Evolutionary conservation across 2,888 invertebrate genomes (phyloP).

Genomic region (Endomychus coccineus): DNA sequence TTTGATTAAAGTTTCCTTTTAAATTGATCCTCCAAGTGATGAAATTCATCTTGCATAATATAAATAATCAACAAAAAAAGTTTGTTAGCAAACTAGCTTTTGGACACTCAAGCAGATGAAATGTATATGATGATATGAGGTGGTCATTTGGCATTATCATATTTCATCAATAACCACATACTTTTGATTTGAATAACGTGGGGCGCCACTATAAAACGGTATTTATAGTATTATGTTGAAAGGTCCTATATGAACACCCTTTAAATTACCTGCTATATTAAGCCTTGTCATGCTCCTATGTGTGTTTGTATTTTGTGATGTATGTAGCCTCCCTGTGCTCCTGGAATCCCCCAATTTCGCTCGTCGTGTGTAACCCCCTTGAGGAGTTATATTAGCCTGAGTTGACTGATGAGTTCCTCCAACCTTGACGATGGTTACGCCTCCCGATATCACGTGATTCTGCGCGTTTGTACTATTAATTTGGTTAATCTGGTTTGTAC

Average conservation of each 20-base stretch:
- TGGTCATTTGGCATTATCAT: too few relatives aligned
- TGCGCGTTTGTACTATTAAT: constrained; percentile 22
- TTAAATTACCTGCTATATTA: constrained; percentile 59
- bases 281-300: constrained; percentile 73
- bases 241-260: too few relatives aligned
- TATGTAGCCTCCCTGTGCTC: constrained; percentile 66
- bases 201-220: constrained; percentile 2
- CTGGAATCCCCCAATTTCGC: constrained; percentile 67
- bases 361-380: constrained; percentile 50
- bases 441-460: constrained; percentile 61
- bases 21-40: too few relatives aligned
- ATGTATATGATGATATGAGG: too few relatives aligned
- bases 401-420: constrained; percentile 43
- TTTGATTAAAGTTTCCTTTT: too few relatives aligned
- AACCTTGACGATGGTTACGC: constrained; percentile 73
- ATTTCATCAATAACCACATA: too few relatives aligned
- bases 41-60: too few relatives aligned
- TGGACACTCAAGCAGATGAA: too few relatives aligned
- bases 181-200: too few relatives aligned
- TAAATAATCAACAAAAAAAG: too few relatives aligned
- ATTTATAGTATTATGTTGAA: too few relatives aligned
- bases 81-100: too few relatives aligned
- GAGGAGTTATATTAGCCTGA: constrained; percentile 25
- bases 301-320: constrained; percentile 62
- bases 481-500: constrained; percentile 37